Evolutionary conservation across 2,888 invertebrate genomes (phyloP), one percentile per base, ranked within the genome.

Genomic region (Drepanosiphum platanoidis): DNA sequence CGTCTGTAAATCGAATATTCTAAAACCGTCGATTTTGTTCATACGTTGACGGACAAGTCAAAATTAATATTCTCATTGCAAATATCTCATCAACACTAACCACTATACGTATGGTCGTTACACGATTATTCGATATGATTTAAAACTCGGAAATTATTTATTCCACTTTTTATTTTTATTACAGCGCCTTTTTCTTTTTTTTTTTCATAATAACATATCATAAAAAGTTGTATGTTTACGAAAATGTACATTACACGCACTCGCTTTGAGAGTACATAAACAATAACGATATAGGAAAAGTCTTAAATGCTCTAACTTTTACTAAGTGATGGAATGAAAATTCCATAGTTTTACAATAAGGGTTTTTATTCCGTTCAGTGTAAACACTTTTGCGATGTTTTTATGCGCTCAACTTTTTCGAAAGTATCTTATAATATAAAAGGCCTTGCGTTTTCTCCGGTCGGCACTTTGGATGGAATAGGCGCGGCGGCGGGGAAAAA

Each of bases 281-380:
- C 11, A 52, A 75, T 75, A 32, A 75, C 58, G 30, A 32, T 22
- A 22, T n/a, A n/a, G n/a, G n/a, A 75, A 58, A 75, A 27, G 58
- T 75, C 15, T 36, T 32, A 58, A 75, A 58, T 75, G 15, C 36
- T 34, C 27, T 58, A 75, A 75, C 75, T 75, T 75, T 58, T 58
- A 58, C 75, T 18, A n/a, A 58, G n/a, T 27, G 58, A 58, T n/a
- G 15, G 36, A 36, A 75, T 52, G n/a, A 36, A 34, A 58, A 75
- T 75, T 22, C 66, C 9, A n/a, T 42, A 32, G 32, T 66, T 32
- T 22, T 42, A 66, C 77, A 64, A 64, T 78, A 32, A 9, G 1
- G 27, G 30, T 32, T 46, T 66, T 46, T 66, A 46, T 79, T 66
- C 30, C 39, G 39, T 78, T 22, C 15, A 32, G 66, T 61, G 8